Percentiles rank a stretch among this genome's conserved stretches.
These are phyloP conservation scores for Gastrophryne carolinensis DNA, from an alignment of 2,797 vertebrate species.

Conservation along the genomic window DNA sequence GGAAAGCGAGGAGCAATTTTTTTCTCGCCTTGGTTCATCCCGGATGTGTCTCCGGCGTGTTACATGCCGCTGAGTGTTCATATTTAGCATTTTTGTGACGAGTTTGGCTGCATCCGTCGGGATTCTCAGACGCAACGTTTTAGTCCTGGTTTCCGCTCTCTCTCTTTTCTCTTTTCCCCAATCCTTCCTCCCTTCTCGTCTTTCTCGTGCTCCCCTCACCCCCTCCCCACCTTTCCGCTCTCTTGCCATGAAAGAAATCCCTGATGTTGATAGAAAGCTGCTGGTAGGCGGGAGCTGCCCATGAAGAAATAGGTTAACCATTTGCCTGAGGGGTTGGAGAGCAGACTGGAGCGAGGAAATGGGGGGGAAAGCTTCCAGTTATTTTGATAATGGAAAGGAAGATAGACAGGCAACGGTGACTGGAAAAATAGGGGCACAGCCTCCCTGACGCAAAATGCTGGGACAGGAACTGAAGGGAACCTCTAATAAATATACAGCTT, in stretches of 20 bases:
- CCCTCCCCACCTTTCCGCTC: not conserved
- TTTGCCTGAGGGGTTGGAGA: conserved; percentile 39
- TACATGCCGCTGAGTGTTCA: conserved; percentile 10
- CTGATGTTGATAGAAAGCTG: conserved; percentile 31
- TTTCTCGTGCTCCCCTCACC: not conserved
- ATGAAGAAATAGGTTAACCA: conserved; percentile 39
- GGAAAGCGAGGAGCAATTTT: not conserved
- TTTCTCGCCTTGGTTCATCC: conserved; percentile 36
- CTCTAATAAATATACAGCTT: no score
- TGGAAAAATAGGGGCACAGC: no score
- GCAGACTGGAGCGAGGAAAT: conserved; percentile 20
- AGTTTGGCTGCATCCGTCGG: conserved; percentile 2
- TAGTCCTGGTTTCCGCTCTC: not conserved
- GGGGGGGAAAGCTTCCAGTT: conserved; percentile 21
- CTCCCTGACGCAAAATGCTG: no score
- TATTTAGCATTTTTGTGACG: conserved; percentile 28
- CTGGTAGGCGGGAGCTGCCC: conserved; percentile 13
- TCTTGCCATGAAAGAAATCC: conserved; percentile 33
- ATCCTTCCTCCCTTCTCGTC: not conserved
- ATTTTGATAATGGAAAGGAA: conserved; percentile 19
- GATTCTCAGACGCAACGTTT: no score
- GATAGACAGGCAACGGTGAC: not conserved
- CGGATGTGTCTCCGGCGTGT: conserved; percentile 38
- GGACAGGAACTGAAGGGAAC: no score
- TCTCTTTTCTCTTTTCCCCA: not conserved